A percentile compares a stretch with the other conserved stretches of the same genome.
Conservation (phyloP, 2,888 invertebrate genomes). For the Colostygia pectinataria region DNA sequence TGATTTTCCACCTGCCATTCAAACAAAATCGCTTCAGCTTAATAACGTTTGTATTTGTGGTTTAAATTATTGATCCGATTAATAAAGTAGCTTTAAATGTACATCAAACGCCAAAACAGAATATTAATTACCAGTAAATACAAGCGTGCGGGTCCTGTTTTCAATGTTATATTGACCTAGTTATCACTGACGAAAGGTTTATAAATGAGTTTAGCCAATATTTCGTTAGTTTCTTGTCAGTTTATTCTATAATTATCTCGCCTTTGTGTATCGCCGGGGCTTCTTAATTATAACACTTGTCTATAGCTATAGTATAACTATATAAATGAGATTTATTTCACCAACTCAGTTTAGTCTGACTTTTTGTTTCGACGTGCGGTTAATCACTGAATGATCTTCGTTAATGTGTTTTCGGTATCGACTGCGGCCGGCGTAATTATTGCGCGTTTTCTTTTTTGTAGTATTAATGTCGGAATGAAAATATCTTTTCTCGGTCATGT, state of each 20-base stretch:
- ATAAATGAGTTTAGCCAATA: too few relatives aligned
- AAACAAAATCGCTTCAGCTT: too few relatives aligned
- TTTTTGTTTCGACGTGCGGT: slow-evolving; percentile 74
- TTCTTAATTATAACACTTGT: slow-evolving; percentile 79
- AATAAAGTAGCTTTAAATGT: too few relatives aligned
- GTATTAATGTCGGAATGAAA: too few relatives aligned
- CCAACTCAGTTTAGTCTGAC: slow-evolving; percentile 64
- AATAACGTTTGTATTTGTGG: too few relatives aligned
- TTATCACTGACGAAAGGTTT: too few relatives aligned
- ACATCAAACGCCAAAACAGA: not conserved
- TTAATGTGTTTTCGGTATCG: slow-evolving; percentile 69
- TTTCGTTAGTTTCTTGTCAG: not conserved
- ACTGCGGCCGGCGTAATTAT: slow-evolving; percentile 46
- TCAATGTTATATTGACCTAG: too few relatives aligned
- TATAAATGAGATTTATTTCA: slow-evolving; percentile 75
- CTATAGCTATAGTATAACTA: slow-evolving; percentile 71
- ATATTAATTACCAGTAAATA: not conserved
- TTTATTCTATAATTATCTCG: slow-evolving; percentile 24
- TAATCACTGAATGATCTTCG: slow-evolving; percentile 74
- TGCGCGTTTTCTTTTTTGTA: slow-evolving; percentile 36
- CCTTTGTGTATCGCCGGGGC: slow-evolving; percentile 50
- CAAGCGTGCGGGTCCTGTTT: too few relatives aligned
- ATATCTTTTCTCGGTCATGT: too few relatives aligned
- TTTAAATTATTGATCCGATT: not conserved
- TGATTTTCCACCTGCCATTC: too few relatives aligned